Evolutionary conservation across 64 coral and sea anemone species (phyloP), one percentile per base, ranked within the genome.

Genomic region (Pachyseris speciosa): DNA sequence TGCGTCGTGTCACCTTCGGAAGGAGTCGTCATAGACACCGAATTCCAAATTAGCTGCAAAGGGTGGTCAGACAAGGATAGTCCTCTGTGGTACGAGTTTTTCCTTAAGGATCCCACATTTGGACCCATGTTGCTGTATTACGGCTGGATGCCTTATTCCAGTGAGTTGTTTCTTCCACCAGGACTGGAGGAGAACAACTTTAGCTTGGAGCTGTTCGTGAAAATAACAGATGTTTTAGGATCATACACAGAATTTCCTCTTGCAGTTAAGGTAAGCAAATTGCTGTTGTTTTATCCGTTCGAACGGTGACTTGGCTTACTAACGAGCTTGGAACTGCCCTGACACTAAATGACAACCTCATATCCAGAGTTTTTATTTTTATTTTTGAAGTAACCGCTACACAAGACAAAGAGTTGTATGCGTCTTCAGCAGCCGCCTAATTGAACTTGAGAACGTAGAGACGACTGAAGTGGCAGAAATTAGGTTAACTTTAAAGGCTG

Each of bases 81-180:
- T 19, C 92, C 92, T 2, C 41, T 94, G 27, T 83, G 37, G 74
- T 94, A 94, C 47, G 92, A 94, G 55, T 89, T 60, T 75, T 94
- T 65, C 75, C 75, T 74, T 0, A 24, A 19, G 32, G 29, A 72
- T 31, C 37, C 85, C 25, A 13, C 11, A 25, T 38, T 27, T 0
- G 68, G 64, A 64, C 43, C 75, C 16, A 84, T 69, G 37, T 24
- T 94, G 39, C 47, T 94, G 37, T 83, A 58, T 20, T 83, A 89
- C 5, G 67, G 92, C 0, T 74, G 36, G 77, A 60, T 11, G 39
- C 26, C 85, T 19, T 28, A 64, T 40, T 84, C 92, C 39, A 26
- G 9, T 4, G 19, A 22, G 2, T 43, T 88, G 34, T 94, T 77
- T 48, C 86, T 94, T 40, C 75, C 65, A 31, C 39, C 64, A 3